Percentiles rank a stretch among this genome's conserved stretches.
Evolutionary conservation across 2,888 invertebrate species (phyloP).

Genomic region (Lobophora halterata): DNA sequence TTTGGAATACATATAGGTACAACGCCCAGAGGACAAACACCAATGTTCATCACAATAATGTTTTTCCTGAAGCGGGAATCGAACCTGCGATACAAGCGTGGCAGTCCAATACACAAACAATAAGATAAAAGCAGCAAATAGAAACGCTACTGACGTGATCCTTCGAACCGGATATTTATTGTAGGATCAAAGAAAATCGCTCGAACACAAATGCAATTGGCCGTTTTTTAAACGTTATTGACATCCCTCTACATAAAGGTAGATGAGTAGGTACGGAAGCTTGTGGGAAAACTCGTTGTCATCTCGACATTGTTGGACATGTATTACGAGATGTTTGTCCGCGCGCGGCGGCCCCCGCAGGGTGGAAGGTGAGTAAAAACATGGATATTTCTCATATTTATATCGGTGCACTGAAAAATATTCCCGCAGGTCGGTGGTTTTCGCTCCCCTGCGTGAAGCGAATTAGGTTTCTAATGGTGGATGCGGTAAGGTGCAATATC

Average conservation of each 20-base stretch:
- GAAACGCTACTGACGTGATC: no score
- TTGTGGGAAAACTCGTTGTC: constrained; percentile 55
- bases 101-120: no score
- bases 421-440: constrained; percentile 68
- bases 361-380: constrained; percentile 74
- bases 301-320: constrained; percentile 66
- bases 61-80: no score
- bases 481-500: constrained; percentile 66
- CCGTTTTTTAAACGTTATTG: no score
- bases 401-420: constrained; percentile 77
- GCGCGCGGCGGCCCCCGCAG: constrained; percentile 41
- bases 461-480: constrained; percentile 58
- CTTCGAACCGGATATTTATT: no score
- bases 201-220: no score
- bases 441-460: constrained; percentile 49
- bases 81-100: no score
- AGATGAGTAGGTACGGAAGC: constrained; percentile 38
- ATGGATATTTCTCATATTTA: constrained; percentile 79
- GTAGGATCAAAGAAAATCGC: no score
- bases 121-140: no score
- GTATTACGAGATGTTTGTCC: constrained; percentile 66
- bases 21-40: no score
- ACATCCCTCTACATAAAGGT: constrained; percentile 37
- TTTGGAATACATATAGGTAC: no score
- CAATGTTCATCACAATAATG: no score